These are phyloP conservation scores for Mamestra configurata DNA, from an alignment of 1,140 invertebrate species.

Conservation along the genomic window DNA sequence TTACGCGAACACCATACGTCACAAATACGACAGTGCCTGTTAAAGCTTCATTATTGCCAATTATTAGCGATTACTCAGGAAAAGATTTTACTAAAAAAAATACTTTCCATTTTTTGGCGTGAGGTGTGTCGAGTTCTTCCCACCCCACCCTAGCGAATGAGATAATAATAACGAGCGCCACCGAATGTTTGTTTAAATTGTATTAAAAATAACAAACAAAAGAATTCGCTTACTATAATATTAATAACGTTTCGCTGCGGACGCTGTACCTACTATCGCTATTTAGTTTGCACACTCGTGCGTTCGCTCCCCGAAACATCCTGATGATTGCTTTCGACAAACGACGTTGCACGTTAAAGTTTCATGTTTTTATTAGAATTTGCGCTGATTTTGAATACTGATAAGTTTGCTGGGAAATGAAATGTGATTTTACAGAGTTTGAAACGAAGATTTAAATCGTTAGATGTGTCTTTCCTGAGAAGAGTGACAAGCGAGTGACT, in stretches of 20 bases:
- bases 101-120: neutral
- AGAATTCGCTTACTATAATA: constrained; percentile 13
- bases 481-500: no score
- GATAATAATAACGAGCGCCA: neutral
- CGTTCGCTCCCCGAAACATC: neutral
- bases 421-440: neutral
- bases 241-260: neutral
- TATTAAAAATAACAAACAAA: constrained; percentile 21
- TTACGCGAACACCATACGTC: no score
- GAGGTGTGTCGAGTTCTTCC: neutral
- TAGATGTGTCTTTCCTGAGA: no score
- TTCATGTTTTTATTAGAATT: neutral
- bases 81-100: constrained; percentile 7
- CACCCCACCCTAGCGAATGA: neutral
- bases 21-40: neutral
- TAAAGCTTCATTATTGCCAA: neutral
- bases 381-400: neutral
- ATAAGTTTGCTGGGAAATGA: neutral
- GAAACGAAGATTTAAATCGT: neutral
- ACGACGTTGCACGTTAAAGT: neutral
- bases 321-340: neutral
- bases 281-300: constrained; percentile 10
- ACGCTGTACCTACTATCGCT: neutral
- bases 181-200: constrained; percentile 16
- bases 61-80: constrained; percentile 4